Evolutionary conservation across 1,140 invertebrate species (phyloP).

Genomic region (Laodelphax striatellus): DNA sequence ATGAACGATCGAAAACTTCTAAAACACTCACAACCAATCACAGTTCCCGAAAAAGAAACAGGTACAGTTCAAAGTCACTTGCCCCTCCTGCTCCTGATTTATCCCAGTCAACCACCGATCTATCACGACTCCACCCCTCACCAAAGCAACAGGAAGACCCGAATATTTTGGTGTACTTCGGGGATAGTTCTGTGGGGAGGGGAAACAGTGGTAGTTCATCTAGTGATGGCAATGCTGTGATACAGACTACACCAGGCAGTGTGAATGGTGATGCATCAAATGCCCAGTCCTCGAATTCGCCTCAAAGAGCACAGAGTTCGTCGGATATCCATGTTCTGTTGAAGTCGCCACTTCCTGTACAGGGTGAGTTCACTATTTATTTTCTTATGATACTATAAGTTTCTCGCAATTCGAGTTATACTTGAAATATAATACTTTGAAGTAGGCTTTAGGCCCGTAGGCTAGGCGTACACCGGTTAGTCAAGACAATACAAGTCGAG

Average conservation of each 20-base stretch:
- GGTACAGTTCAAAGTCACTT: constrained; percentile 27
- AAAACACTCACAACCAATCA: neutral
- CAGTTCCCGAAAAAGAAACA: constrained; percentile 26
- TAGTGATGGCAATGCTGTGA: too few relatives aligned
- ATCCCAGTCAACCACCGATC: neutral
- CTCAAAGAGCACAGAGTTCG: neutral
- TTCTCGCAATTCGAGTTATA: too few relatives aligned
- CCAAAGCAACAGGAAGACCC: neutral
- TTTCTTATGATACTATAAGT: too few relatives aligned
- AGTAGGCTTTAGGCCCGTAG: too few relatives aligned
- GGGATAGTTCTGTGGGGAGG: neutral
- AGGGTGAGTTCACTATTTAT: neutral
- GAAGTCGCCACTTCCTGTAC: neutral
- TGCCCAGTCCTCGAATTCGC: neutral
- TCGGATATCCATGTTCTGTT: neutral
- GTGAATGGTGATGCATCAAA: too few relatives aligned
- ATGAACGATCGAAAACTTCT: neutral
- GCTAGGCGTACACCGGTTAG: too few relatives aligned
- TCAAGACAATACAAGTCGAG: too few relatives aligned
- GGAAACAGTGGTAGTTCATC: too few relatives aligned
- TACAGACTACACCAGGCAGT: too few relatives aligned
- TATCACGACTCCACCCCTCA: neutral
- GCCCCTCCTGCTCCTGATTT: neutral
- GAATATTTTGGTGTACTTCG: constrained; percentile 4
- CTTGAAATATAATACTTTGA: too few relatives aligned